Base-by-base conservation (phyloP, 2,888 invertebrate species). In the Drosophila aldrichi region DNA sequence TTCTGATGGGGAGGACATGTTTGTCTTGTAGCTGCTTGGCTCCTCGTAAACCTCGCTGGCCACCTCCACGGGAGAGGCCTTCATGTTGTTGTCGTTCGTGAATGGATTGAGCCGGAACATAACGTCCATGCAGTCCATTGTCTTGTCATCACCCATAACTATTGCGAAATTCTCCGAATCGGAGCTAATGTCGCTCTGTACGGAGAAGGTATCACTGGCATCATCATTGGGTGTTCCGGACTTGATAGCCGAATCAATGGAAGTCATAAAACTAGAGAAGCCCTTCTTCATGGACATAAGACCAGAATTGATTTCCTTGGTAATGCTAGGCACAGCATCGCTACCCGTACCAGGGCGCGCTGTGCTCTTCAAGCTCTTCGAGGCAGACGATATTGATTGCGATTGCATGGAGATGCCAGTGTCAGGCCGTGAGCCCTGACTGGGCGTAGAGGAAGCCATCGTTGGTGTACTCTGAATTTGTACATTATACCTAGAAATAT, bases 131-230 rank as follows among this genome's bases (percentile, higher is more conserved):
- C 95, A 95, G 70, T 95, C 95, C 1, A 95, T 94, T 70, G 96
- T 96, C 62, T 95, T 94, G 65, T 94, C 94, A 70, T 94, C 94
- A 41, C 95, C 95, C 79, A 96, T 94, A 0, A 97, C 95, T 51
- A 96, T 94, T n/a, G 97, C 95, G 91, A 96, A 97, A 81, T 96
- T 96, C 87, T 97, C 97, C 75, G 97, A 97, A 93, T 98, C 98
- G 0, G 97, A 97, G 80, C 97, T 97, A 40, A 96, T 95, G 72
- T 97, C 97, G 79, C 97, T 97, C 81, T 95, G 94, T 82, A 96
- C 94, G 0, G 96, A 96, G 76, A 96, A 93, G 0, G 95, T 95
- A 89, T 96, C 96, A 87, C 96, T 96, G 58, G 95, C 95, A 69
- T 96, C 96, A 89, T 97, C 97, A 56, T 87, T 92, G 41, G 91